Percentiles rank a stretch among this genome's conserved stretches.
These are phyloP conservation scores for Rhyacophila evoluta DNA, from an alignment of 2,888 invertebrate species.

Conservation along the genomic window DNA sequence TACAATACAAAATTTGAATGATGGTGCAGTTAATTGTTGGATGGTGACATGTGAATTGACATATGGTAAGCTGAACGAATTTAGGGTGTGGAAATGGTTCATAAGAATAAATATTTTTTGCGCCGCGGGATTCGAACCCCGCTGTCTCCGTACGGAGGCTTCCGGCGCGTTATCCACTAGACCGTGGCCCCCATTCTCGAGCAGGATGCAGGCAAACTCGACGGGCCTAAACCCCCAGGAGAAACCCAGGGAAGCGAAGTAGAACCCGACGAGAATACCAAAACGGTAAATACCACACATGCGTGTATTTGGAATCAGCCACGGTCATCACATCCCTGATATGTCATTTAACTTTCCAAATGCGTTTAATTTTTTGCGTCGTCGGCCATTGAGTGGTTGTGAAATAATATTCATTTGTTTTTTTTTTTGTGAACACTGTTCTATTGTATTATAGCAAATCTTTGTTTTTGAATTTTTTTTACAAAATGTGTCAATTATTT, in stretches of 20 bases:
- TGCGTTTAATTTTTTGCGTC: background rate
- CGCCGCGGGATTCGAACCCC: constrained; percentile 6
- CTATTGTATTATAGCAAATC: background rate
- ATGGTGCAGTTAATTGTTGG: too few relatives aligned
- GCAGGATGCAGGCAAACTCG: background rate
- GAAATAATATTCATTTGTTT: background rate
- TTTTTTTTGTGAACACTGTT: background rate
- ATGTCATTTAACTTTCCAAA: constrained; percentile 14
- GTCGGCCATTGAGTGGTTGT: background rate
- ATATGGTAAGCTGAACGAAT: background rate
- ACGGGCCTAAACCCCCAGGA: constrained; percentile 19
- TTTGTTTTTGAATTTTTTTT: too few relatives aligned
- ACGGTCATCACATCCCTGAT: background rate
- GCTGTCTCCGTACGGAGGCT: constrained; percentile 3
- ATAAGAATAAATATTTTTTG: constrained; percentile 9
- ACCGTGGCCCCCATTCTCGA: constrained; percentile 4
- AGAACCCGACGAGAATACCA: background rate
- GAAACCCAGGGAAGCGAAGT: background rate
- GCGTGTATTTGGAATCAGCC: constrained; percentile 20
- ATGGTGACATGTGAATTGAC: too few relatives aligned
- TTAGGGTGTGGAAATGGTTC: background rate
- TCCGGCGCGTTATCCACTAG: constrained; percentile 12
- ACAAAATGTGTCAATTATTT: too few relatives aligned
- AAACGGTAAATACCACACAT: constrained; percentile 11
- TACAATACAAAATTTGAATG: too few relatives aligned